These are phyloP conservation scores for Lemur catta DNA, from an alignment of 2,797 vertebrate species.

Conservation along the genomic window DNA sequence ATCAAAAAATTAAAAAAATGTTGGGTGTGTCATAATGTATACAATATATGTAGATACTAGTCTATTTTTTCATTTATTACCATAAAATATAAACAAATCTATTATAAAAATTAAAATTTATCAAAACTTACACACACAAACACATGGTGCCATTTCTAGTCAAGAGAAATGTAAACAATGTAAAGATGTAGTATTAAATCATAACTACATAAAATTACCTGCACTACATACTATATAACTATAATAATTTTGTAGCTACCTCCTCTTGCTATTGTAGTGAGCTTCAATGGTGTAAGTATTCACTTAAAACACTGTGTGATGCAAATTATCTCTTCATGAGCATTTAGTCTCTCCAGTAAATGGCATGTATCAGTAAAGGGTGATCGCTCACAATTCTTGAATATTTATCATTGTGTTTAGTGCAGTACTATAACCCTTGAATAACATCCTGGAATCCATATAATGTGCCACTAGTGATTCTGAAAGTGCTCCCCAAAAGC, in stretches of 20 bases:
- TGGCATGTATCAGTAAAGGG: not conserved
- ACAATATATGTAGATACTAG: not conserved
- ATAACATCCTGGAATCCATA: not conserved
- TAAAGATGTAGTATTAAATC: not conserved
- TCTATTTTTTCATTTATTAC: not conserved
- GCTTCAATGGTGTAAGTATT: not conserved
- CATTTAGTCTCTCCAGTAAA: not conserved
- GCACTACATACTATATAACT: not conserved
- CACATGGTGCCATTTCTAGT: not conserved
- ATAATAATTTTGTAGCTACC: not conserved
- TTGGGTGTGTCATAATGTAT: not conserved
- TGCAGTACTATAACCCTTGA: not conserved
- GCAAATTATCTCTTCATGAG: not conserved
- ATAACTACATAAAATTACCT: not conserved
- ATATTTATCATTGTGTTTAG: not conserved
- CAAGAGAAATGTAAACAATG: not conserved
- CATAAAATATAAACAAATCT: not conserved
- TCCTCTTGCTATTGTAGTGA: not conserved
- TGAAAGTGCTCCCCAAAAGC: not conserved
- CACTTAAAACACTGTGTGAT: not conserved
- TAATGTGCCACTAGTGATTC: not conserved
- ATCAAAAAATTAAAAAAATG: not conserved
- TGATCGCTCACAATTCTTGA: not conserved
- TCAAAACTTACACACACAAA: not conserved
- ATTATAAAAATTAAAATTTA: not conserved